Evolutionary conservation across 2,797 vertebrate genomes (phyloP).

Genomic region (Melanogrammus aeglefinus): DNA sequence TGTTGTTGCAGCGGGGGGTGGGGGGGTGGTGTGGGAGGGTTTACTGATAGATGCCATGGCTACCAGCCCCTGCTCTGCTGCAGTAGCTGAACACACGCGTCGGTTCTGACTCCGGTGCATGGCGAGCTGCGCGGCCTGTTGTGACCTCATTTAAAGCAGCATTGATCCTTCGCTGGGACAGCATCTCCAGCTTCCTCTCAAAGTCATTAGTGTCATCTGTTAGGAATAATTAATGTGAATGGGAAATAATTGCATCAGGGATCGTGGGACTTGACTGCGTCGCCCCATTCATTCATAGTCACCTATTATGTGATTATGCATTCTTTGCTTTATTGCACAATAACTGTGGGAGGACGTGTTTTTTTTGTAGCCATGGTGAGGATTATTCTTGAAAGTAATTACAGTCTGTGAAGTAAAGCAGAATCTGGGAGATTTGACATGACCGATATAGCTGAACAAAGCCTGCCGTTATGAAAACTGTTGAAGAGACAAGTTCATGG

Average conservation of each 20-base stretch:
- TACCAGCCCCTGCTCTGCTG: constrained; percentile 7
- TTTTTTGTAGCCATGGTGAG: constrained; percentile 53
- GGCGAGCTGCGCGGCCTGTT: constrained; percentile 29
- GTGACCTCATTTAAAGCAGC: constrained; percentile 65
- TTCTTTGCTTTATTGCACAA: constrained; percentile 69
- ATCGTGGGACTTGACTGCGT: constrained; percentile 80
- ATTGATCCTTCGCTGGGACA: constrained; percentile 75
- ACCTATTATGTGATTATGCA: constrained; percentile 77
- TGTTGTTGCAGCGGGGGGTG: too few relatives aligned
- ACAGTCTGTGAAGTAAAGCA: constrained; percentile 54
- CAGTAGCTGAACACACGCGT: constrained; percentile 16
- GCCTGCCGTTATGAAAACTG: constrained; percentile 46
- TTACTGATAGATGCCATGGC: background rate
- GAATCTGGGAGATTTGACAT: constrained; percentile 74
- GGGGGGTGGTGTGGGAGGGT: background rate
- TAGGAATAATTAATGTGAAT: constrained; percentile 93
- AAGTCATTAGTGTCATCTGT: constrained; percentile 94
- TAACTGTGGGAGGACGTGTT: constrained; percentile 67
- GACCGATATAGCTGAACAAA: constrained; percentile 73
- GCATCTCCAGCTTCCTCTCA: constrained; percentile 77
- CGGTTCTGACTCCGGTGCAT: constrained; percentile 42
- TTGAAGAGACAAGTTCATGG: constrained; percentile 24
- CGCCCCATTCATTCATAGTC: constrained; percentile 83
- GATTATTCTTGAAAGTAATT: constrained; percentile 81
- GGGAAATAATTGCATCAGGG: constrained; percentile 92